Evolutionary conservation across 2,113 vertebrate genomes (phyloP), one percentile per base, ranked within the genome.

Genomic region (Lepus timidus): DNA sequence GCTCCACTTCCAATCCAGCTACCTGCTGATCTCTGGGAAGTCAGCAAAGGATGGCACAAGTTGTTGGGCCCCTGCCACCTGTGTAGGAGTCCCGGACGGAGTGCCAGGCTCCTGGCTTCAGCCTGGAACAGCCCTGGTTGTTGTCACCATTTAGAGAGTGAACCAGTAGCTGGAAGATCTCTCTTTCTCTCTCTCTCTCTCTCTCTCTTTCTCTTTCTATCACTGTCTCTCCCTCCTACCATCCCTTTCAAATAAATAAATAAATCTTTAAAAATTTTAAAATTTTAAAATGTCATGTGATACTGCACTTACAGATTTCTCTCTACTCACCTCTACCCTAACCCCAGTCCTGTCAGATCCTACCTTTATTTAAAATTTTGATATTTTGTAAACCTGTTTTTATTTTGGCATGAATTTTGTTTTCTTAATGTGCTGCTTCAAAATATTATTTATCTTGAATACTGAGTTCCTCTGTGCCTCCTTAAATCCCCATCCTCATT

Each of bases 291-390:
- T 81, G 25, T 61, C 68, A 27, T 49, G 27, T 25, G 23, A 86
- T 16, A 25, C 25, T 85, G 49, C 16, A 31, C 12, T 68, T 58
- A 3, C 1, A 33, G 6, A 7, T 6, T 44, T 44, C 16, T 9
- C 6, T 49, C 9, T 67, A 25, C 17, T 90, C 29, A 31, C 1
- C 12, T 3, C 67, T 16, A 22, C 9, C 3, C 2, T n/a, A 75
- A 78, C 39, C 29, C 61, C 22, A 49, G 36, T n/a, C 29, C 12
- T 84, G 11, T 36, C 8, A 55, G 4, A 58, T 52, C 39, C 73
- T 36, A 13, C 23, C 25, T 80, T 84, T 91, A 55, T 73, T 93
- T 90, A 87, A 81, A 73, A 36, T 27, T 93, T 44, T 64, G 4
- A 61, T 65, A 52, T 49, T 86, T 67, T 92, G 4, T 44, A 65